Base-by-base conservation (phyloP, 2,113 vertebrate genomes). In the Serinus canaria region DNA sequence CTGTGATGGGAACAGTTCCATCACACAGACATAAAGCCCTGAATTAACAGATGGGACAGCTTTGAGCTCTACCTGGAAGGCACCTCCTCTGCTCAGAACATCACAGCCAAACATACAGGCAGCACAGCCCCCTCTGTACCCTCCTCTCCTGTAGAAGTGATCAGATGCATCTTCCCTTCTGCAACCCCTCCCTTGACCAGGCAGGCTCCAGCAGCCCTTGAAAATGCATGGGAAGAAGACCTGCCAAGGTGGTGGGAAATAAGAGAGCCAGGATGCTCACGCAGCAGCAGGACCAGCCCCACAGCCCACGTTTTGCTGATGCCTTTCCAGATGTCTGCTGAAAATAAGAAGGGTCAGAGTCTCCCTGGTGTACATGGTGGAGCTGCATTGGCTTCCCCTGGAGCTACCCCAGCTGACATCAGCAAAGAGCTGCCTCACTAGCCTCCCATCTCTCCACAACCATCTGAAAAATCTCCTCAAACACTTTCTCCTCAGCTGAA, bases 381-480 rank as follows among this genome's bases (percentile, higher is more conserved):
- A 85, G 62, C 37, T 53, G 41, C 0, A 0, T 2, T 58, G 84
- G 55, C 41, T 95, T 83, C 64, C 67, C 66, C 39, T 60, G 55
- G 68, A 93, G 80, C 52, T 46, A 50, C 58, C 80, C 59, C 37
- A 68, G 72, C 73, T 89, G 74, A 83, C 77, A 84, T 25, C 31
- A 90, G 56, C 20, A 23, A 79, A 76, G 53, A 95, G 82, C 67
- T 80, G 83, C 56, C 72, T 76, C 33, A 52, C 25, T 35, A 56
- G 52, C 55, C 63, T 90, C 59, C 39, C 64, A 35, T 35, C 50
- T 76, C 73, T 68, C 78, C 59, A 25, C 6, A 74, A 52, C 37
- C 68, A 82, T 80, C 74, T 78, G 35, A 95, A 94, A 95, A 94
- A 80, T 55, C 60, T 83, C 24, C 82, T 81, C 62, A 82, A 90